Base-by-base conservation (phyloP, 2,797 vertebrate species). In the Cyprinodon diabolis region DNA sequence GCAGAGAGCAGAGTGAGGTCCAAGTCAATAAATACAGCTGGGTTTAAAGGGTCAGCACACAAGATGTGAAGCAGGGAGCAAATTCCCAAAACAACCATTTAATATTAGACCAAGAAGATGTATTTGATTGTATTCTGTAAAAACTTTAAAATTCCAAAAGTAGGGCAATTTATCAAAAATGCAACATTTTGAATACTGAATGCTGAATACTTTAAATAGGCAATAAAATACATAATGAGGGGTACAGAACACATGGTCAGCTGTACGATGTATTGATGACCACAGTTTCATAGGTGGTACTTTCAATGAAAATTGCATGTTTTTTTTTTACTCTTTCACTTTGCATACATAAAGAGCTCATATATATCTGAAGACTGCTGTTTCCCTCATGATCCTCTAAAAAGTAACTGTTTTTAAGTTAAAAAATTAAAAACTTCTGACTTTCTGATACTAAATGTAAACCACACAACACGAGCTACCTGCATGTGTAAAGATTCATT, bases 1-100 rank as follows among this genome's bases (percentile, higher is more conserved):
- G 58, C 49, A 49, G 52, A 52, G 68, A 81, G 71, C 43, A 60
- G 63, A 66, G 4, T 71, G 62, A 19, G 62, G 58, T 75, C 75
- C 66, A 83, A 68, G 73, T 55, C 21, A 66, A 79, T 49, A 45
- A 55, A 13, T 37, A 40, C 13, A 45, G 12, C 58, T 72, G 65
- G 0, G 4, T 74, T 79, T 67, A 78, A 80, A 71, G 43, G 54
- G 37, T 60, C n/a, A 17, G 6, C n/a, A 72, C 57, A 65, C 2
- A 7, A 55, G 71, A 17, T 30, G 49, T 67, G 6, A 23, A 55
- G 21, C 19, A 63, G 37, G 21, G 37, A 71, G 35, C 19, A 35
- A n/a, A 52, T 69, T 49, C 5, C 43, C 35, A 11, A 10, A 19
- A 2, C 51, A 23, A 0, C 6, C 7, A 2, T 62, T 56, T 76